Conservation (phyloP, 2,888 invertebrate species). For the Cataglyphis albicans region DNA sequence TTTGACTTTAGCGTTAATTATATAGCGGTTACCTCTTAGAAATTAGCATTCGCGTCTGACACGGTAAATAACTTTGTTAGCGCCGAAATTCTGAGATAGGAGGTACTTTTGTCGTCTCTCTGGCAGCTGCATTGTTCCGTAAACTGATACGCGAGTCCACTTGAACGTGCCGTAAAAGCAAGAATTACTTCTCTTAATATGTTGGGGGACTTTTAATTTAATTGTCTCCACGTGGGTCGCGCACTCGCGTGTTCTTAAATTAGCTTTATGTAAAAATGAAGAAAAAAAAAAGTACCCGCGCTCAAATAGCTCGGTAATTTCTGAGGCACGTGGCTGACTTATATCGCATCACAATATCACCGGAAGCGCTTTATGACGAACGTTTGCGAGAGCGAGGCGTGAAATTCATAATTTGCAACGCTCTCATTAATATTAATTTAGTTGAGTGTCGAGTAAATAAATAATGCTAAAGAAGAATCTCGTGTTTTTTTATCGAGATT, state of each 20-base stretch:
- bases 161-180: slow-evolving; percentile 41
- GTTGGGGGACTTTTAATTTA: slow-evolving; percentile 55
- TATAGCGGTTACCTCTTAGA: slow-evolving; percentile 37
- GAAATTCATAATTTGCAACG: slow-evolving; percentile 34
- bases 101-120: slow-evolving; percentile 39
- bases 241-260: slow-evolving; percentile 8
- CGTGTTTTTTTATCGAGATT: not conserved
- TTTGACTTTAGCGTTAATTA: slow-evolving; percentile 46
- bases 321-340: slow-evolving; percentile 45
- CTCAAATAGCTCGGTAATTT: slow-evolving; percentile 42
- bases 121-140: slow-evolving; percentile 44
- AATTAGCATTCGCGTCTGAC: slow-evolving; percentile 46
- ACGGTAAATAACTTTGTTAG: slow-evolving; percentile 47
- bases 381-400: slow-evolving; percentile 23
- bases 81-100: slow-evolving; percentile 28
- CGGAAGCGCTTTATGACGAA: slow-evolving; percentile 32
- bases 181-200: slow-evolving; percentile 41
- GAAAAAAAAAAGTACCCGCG: not conserved
- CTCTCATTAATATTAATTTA: slow-evolving; percentile 33
- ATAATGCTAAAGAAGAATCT: not conserved
- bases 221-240: slow-evolving; percentile 21
- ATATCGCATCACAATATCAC: slow-evolving; percentile 31
- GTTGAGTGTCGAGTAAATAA: not conserved
- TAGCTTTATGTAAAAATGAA: slow-evolving; percentile 37
- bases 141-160: slow-evolving; percentile 45